Base-by-base conservation (phyloP, 2,888 invertebrate species). In the Hipparchia semele region DNA sequence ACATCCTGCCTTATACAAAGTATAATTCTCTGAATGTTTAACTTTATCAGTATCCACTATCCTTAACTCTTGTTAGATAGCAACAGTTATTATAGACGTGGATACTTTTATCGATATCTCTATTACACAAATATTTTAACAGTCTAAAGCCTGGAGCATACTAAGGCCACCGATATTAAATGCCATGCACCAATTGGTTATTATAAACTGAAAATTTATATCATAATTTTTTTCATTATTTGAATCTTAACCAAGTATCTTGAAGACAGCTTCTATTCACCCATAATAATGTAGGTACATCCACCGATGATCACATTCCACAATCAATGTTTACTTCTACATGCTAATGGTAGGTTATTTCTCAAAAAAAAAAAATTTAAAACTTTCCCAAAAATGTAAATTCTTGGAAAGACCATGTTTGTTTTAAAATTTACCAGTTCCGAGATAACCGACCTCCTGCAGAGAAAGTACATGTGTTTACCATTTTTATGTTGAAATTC, bases 1-100 rank as follows among this genome's bases (percentile, higher is more conserved):
- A 86, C 87, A 93, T 94, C 93, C 93, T 92, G 92, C 86, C 86
- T 82, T 82, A 78, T 82, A 86, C 86, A 86, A 85, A 87, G 83
- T 87, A 80, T 87, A 86, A 87, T 89, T 90, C 90, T 89, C 87
- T 84, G 81, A 84, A 86, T 87, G 86, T 80, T 83, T 82, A 77
- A 80, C 79, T 83, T 80, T 80, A 83, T 80, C 79, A 70, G 68
- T 66, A 70, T 70, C 67, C 79, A 70, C 66, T 66, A 70, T 70
- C 67, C 70, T 70, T 73, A 67, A 70, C 70, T 62, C 60, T 73
- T 54, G 66, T 10, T 51, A 67, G 62, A 53, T 70, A 70, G 39
- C 39, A 67, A 70, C 68, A 61, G 61, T 68, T 58, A 74, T 67
- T 68, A 64, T 46, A 58, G 12, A 13, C 65, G 45, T 56, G 12